Conservation (phyloP, 1,140 invertebrate species). For the Macrocentrus cingulum region DNA sequence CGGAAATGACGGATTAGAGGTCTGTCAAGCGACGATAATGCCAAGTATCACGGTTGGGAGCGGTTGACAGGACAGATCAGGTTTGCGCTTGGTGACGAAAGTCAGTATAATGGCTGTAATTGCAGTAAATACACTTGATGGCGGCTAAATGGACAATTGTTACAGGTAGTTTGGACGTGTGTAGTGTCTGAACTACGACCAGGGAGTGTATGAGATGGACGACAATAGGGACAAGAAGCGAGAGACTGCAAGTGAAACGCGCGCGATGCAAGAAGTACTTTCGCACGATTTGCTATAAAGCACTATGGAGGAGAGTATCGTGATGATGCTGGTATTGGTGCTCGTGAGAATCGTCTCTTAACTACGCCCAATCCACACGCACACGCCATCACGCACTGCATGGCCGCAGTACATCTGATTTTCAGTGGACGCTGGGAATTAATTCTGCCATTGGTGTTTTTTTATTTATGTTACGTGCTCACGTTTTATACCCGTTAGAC, state of each 20-base stretch:
- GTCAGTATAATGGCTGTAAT: constrained; percentile 40
- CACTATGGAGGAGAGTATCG: no score
- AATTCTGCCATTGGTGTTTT: no score
- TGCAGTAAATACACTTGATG: constrained; percentile 54
- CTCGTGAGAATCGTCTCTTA: constrained; percentile 16
- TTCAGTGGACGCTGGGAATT: no score
- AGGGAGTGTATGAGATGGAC: neutral
- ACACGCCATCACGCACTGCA: no score
- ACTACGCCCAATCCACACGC: no score
- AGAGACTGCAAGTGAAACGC: constrained; percentile 10
- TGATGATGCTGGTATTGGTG: constrained; percentile 1
- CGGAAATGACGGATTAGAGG: no score
- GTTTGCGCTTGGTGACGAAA: constrained; percentile 37
- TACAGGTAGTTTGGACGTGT: constrained; percentile 33
- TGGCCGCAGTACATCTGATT: no score
- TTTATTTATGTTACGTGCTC: no score
- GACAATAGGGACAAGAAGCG: constrained; percentile 8
- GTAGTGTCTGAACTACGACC: constrained; percentile 3
- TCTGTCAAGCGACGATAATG: constrained; percentile 2
- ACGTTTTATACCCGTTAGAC: no score
- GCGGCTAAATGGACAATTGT: constrained; percentile 58
- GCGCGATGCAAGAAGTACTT: constrained; percentile 16
- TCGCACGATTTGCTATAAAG: constrained; percentile 27
- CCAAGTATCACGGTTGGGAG: neutral
- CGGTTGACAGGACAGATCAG: neutral